Percentiles rank a stretch among this genome's conserved stretches.
Evolutionary conservation across 92 coral and sea anemone genomes (phyloP).

Genomic region (Phymanthus crucifer): DNA sequence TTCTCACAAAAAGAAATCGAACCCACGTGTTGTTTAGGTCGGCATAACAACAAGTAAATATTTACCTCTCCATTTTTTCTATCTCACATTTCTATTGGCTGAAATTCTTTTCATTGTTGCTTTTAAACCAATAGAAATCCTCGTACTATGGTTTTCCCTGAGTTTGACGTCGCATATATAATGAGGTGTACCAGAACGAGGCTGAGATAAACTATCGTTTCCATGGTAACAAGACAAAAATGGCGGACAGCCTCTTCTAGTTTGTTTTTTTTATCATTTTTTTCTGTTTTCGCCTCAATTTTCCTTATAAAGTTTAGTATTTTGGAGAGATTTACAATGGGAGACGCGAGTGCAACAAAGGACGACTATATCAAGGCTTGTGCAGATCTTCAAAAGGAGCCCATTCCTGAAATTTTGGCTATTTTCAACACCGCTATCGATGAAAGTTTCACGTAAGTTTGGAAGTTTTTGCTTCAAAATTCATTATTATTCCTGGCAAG

Average conservation of each 20-base stretch:
- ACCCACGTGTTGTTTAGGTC: conserved; percentile 29
- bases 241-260: conserved; percentile 47
- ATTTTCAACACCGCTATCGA: conserved; percentile 78
- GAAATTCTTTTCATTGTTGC: conserved; percentile 1
- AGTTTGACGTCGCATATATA: background rate
- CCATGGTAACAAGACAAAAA: conserved; percentile 62
- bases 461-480: background rate
- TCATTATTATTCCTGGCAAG: background rate
- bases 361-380: conserved; percentile 78
- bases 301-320: background rate
- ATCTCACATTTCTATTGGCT: conserved; percentile 34
- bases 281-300: background rate
- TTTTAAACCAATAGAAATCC: conserved; percentile 14
- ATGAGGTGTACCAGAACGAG: conserved; percentile 18
- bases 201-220: conserved; percentile 12
- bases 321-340: conserved; percentile 44
- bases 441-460: conserved; percentile 83
- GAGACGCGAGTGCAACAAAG: conserved; percentile 84
- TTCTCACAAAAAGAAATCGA: background rate
- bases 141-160: background rate
- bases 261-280: background rate
- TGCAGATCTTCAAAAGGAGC: conserved; percentile 63
- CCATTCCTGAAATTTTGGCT: conserved; percentile 77
- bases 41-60: conserved; percentile 73
- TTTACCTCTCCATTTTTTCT: conserved; percentile 38